A percentile compares a stretch with the other conserved stretches of the same genome.
Conservation (phyloP, 2,797 vertebrate species). For the Melanotaenia parkinsoni region DNA sequence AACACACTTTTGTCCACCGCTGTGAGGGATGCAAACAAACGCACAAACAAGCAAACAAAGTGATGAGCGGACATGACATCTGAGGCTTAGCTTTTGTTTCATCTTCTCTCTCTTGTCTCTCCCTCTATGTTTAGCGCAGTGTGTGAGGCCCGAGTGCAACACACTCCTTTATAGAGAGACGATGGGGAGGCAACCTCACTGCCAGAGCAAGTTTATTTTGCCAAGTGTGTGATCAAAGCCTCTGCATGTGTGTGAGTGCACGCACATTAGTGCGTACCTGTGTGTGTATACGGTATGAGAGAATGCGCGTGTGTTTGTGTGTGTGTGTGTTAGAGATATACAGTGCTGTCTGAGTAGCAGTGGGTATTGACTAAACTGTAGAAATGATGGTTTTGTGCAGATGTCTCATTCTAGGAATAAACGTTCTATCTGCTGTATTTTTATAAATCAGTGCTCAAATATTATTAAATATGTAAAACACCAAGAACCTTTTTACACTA, state of each 20-base stretch:
- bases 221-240: slow-evolving; percentile 72
- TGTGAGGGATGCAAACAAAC: slow-evolving; percentile 64
- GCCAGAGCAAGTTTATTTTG: slow-evolving; percentile 68
- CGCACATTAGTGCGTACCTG: slow-evolving; percentile 2
- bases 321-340: slow-evolving; percentile 7
- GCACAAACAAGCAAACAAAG: slow-evolving; percentile 62
- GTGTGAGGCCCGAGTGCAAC: slow-evolving; percentile 51
- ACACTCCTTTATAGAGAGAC: slow-evolving; percentile 45
- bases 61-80: slow-evolving; percentile 65
- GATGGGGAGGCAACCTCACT: slow-evolving; percentile 68
- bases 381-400: slow-evolving; percentile 5
- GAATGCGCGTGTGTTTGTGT: not conserved
- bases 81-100: slow-evolving; percentile 64
- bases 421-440: not conserved
- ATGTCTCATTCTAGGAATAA: not conserved
- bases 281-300: slow-evolving; percentile 8
- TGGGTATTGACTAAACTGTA: slow-evolving; percentile 14
- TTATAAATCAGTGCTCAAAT: slow-evolving; percentile 9
- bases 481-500: too few relatives aligned
- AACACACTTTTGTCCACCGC: slow-evolving; percentile 56
- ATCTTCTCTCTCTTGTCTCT: slow-evolving; percentile 54
- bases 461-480: not conserved
- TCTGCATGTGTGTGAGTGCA: slow-evolving; percentile 24
- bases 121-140: slow-evolving; percentile 58
- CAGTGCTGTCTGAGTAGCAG: slow-evolving; percentile 8